Conservation (phyloP, 1,140 invertebrate species). For the Oncopodura yosiiana region DNA sequence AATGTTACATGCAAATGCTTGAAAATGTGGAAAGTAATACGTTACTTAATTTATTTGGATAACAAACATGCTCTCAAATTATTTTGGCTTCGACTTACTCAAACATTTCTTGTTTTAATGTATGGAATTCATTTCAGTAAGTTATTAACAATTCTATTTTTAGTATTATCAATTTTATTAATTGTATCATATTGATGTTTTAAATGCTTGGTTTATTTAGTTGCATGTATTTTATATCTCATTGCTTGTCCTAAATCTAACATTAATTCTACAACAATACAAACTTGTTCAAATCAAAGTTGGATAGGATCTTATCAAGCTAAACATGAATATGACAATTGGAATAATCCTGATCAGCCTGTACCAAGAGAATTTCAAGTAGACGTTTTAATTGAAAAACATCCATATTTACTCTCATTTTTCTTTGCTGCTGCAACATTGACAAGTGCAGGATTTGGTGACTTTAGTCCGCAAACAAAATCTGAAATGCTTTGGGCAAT, state of each 20-base stretch:
- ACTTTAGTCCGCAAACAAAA: slow-evolving; percentile 28
- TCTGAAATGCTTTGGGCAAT: slow-evolving; percentile 16
- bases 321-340: background rate
- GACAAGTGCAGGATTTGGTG: slow-evolving; percentile 28
- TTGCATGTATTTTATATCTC: slow-evolving; percentile 23
- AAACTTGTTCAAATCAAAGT: background rate
- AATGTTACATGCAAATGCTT: slow-evolving; percentile 8
- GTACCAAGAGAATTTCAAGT: too few relatives aligned
- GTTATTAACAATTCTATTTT: too few relatives aligned
- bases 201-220: background rate
- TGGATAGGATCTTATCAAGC: slow-evolving; percentile 24
- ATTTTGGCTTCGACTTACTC: slow-evolving; percentile 21
- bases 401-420: slow-evolving; percentile 21
- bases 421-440: slow-evolving; percentile 25
- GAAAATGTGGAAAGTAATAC: slow-evolving; percentile 29
- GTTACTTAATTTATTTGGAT: slow-evolving; percentile 23
- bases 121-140: slow-evolving; percentile 25
- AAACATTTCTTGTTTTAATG: slow-evolving; percentile 23
- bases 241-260: slow-evolving; percentile 10
- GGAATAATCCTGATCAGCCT: background rate
- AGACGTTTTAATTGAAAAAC: slow-evolving; percentile 2
- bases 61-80: slow-evolving; percentile 21
- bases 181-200: background rate
- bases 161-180: background rate
- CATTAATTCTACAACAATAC: background rate